These are phyloP conservation scores for Antennarius maculatus DNA, from an alignment of 2,797 vertebrate genomes.

Conservation along the genomic window DNA sequence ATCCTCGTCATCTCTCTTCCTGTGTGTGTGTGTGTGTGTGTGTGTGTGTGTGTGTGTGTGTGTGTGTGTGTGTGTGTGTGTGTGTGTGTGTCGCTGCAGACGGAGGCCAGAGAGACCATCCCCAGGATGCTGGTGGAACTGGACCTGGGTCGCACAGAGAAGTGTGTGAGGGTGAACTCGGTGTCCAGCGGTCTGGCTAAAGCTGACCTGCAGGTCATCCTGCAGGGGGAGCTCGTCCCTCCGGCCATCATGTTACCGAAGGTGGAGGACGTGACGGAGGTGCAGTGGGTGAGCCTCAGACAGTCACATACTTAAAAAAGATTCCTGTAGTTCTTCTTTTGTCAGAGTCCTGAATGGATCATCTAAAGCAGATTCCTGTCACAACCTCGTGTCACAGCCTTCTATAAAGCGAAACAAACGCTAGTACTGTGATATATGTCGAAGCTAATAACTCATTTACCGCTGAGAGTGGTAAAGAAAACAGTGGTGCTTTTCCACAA, in stretches of 20 bases:
- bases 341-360: not conserved
- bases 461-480: constrained; percentile 60
- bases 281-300: constrained; percentile 87
- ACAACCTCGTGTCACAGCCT: constrained; percentile 1
- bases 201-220: constrained; percentile 87
- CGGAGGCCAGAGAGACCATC: constrained; percentile 88
- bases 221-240: constrained; percentile 87
- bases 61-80: constrained; percentile 6
- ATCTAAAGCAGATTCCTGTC: not conserved
- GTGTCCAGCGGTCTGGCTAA: constrained; percentile 93
- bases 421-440: constrained; percentile 15
- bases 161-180: constrained; percentile 94
- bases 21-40: constrained; percentile 6
- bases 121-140: constrained; percentile 86
- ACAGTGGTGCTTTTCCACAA: constrained; percentile 58
- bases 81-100: constrained; percentile 69
- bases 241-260: constrained; percentile 97
- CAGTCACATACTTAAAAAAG: not conserved
- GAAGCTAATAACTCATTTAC: constrained; percentile 42
- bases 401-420: not conserved
- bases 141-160: constrained; percentile 89
- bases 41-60: constrained; percentile 6
- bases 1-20: constrained; percentile 60
- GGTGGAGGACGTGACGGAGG: constrained; percentile 89
- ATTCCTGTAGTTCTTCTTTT: not conserved